Base-by-base conservation (phyloP, 2,797 vertebrate genomes). In the Thunnus albacares region DNA sequence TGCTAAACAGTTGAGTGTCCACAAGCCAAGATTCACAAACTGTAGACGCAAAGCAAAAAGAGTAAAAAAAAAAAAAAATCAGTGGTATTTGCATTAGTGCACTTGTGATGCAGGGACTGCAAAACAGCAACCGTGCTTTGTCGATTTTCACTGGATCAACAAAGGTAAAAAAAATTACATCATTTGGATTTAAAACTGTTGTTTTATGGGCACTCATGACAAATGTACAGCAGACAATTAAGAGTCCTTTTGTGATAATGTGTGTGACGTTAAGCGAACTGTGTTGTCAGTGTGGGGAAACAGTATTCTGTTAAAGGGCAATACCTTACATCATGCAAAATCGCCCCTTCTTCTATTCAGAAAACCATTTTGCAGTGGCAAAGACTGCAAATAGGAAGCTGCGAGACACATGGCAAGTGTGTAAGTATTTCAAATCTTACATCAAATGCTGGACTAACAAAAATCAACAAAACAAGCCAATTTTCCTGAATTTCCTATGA, bases 1-100 rank as follows among this genome's bases (percentile, higher is more conserved):
- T 63, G 35, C 81, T 81, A 81, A 87, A 87, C 87, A 88, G 75
- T 64, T 77, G 75, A 82, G 72, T 78, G 87, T 90, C 84, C 89
- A 90, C 70, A 52, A 81, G 80, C 79, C 75, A 81, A 82, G 74
- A 79, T 75, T 59, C 64, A 56, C 65, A 83, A 26, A 73, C 55
- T 74, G 63, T 61, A 65, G 55, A 89, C 11, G 58, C 35, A 51
- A 8, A 43, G 47, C 47, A 51, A 18, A 51, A 18, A 51, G 47
- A 51, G 15, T 6, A n/a, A n/a, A 51, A 51, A 8, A 59, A 33
- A 30, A 30, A 30, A 68, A 59, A 79, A 79, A 82, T 75, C 33
- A 49, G 41, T 55, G 24, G 22, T 57, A 17, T 69, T 65, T 73
- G 38, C 24, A 10, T 59, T 57, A 41, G n/a, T 68, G 5, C n/a